Conservation (phyloP, 1,140 invertebrate genomes). For the Teleopsis dalmanni region DNA sequence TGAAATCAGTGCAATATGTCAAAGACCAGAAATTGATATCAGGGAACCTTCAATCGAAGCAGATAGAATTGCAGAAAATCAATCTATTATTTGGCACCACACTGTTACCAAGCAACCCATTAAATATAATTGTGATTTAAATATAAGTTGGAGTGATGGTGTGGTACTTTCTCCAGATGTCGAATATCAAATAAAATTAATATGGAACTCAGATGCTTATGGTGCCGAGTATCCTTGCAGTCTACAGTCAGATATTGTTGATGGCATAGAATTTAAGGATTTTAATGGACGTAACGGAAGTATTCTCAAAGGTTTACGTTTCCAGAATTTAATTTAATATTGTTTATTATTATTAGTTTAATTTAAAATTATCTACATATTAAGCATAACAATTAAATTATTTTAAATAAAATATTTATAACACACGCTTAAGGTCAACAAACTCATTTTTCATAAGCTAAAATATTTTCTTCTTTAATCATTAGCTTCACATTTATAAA, state of each 20-base stretch:
- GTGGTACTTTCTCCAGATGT: slow-evolving; percentile 34
- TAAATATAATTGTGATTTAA: slow-evolving; percentile 39
- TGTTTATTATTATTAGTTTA: no score
- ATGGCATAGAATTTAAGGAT: slow-evolving; percentile 33
- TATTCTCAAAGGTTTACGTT: slow-evolving; percentile 35
- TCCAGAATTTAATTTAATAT: slow-evolving; percentile 31
- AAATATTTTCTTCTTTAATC: no score
- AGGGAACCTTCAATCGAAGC: not conserved
- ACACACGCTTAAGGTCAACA: no score
- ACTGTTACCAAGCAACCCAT: slow-evolving; percentile 25
- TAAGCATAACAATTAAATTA: no score
- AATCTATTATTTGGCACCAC: slow-evolving; percentile 26
- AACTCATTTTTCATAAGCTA: no score
- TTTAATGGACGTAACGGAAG: slow-evolving; percentile 29
- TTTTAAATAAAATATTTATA: no score
- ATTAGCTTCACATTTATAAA: no score
- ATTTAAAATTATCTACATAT: no score
- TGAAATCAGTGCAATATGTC: slow-evolving; percentile 12
- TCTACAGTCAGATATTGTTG: slow-evolving; percentile 26
- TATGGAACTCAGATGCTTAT: slow-evolving; percentile 26
- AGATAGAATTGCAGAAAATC: not conserved
- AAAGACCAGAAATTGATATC: slow-evolving; percentile 1
- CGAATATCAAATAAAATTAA: slow-evolving; percentile 26
- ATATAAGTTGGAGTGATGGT: slow-evolving; percentile 27
- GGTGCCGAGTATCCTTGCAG: slow-evolving; percentile 41